Conservation (phyloP, 2,888 invertebrate species). For the Ectobius pallidus region DNA sequence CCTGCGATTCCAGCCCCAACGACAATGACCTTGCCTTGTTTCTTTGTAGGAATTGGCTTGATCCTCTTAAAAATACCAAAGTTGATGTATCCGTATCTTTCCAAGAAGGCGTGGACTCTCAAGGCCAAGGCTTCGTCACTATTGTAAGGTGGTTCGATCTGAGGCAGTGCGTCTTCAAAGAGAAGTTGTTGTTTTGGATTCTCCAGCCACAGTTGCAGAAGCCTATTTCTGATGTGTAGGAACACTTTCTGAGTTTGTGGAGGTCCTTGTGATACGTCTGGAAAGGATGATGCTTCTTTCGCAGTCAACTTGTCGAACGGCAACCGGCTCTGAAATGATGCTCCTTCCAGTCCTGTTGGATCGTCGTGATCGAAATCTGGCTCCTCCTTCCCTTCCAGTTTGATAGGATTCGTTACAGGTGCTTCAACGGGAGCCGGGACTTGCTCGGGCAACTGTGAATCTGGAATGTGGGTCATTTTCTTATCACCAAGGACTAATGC, state of each 20-base stretch:
- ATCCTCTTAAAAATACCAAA: slow-evolving; percentile 93
- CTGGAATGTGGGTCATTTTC: slow-evolving; percentile 10
- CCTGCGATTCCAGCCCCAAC: slow-evolving; percentile 90
- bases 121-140: slow-evolving; percentile 84
- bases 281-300: slow-evolving; percentile 90
- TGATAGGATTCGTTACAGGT: slow-evolving; percentile 34
- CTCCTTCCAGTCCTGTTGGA: slow-evolving; percentile 77
- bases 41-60: slow-evolving; percentile 60
- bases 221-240: slow-evolving; percentile 87
- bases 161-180: slow-evolving; percentile 77
- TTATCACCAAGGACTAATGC: not conserved
- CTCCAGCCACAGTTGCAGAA: slow-evolving; percentile 94
- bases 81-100: slow-evolving; percentile 96
- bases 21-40: slow-evolving; percentile 63
- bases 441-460: not conserved
- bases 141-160: slow-evolving; percentile 87
- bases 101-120: slow-evolving; percentile 88
- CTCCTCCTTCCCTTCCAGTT: slow-evolving; percentile 51
- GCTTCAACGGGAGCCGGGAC: not conserved
- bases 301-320: slow-evolving; percentile 95
- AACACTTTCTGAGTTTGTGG: slow-evolving; percentile 85
- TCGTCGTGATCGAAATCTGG: slow-evolving; percentile 61
- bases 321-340: slow-evolving; percentile 91
- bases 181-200: slow-evolving; percentile 92
- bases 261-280: slow-evolving; percentile 84